Percentiles rank a stretch among this genome's conserved stretches.
These are phyloP conservation scores for Patella pellucida DNA, from an alignment of 2,888 invertebrate species.

Conservation along the genomic window DNA sequence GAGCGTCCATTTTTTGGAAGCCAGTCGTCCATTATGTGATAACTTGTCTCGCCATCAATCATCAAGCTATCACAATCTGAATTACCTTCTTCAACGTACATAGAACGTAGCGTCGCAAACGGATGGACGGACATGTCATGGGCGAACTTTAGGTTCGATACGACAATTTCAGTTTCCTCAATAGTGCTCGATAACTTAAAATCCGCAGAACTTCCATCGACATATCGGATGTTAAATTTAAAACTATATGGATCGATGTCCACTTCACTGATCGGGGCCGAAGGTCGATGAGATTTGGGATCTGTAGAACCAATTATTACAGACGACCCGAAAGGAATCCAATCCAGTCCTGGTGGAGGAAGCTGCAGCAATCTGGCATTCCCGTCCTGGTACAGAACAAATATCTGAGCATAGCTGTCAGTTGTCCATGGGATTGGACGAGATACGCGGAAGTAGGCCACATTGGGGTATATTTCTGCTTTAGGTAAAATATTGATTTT, in stretches of 20 bases:
- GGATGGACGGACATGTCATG: slow-evolving; percentile 15
- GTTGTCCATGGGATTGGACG: slow-evolving; percentile 43
- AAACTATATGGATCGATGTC: slow-evolving; percentile 39
- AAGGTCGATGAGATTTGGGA: slow-evolving; percentile 35
- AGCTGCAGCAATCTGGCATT: slow-evolving; percentile 46
- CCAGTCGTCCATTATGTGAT: slow-evolving; percentile 49
- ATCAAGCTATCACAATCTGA: slow-evolving; percentile 34
- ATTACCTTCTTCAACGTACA: slow-evolving; percentile 35
- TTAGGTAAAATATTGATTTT: background rate
- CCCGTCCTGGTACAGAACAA: slow-evolving; percentile 55
- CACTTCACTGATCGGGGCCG: slow-evolving; percentile 41
- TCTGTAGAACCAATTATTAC: slow-evolving; percentile 47
- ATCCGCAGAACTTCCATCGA: slow-evolving; percentile 32
- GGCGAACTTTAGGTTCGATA: slow-evolving; percentile 20
- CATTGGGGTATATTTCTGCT: slow-evolving; percentile 21
- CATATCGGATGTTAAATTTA: slow-evolving; percentile 36
- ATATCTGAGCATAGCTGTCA: slow-evolving; percentile 43
- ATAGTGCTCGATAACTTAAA: slow-evolving; percentile 21
- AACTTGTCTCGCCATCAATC: slow-evolving; percentile 38
- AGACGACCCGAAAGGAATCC: slow-evolving; percentile 57
- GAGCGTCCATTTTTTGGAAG: slow-evolving; percentile 38
- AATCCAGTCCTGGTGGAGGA: slow-evolving; percentile 50
- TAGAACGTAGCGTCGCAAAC: slow-evolving; percentile 34
- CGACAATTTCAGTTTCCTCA: slow-evolving; percentile 21
- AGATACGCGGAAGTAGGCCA: slow-evolving; percentile 44